Conservation (phyloP, 2,113 vertebrate species). For the Gobio gobio region DNA sequence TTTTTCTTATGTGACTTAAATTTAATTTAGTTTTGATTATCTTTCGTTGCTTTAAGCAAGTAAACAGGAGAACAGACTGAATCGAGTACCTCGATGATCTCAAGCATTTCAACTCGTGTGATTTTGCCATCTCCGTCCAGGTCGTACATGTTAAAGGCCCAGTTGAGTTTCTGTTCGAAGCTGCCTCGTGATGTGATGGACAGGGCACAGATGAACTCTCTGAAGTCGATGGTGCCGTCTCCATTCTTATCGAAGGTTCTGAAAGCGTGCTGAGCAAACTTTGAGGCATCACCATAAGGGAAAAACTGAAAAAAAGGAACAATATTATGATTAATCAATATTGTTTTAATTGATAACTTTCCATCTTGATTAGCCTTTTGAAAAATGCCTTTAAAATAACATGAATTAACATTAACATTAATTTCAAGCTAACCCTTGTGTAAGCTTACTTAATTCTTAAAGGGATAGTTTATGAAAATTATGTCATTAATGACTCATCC, state of each 20-base stretch:
- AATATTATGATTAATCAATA: not conserved
- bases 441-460: not conserved
- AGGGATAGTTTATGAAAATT: too few relatives aligned
- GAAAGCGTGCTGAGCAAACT: conserved; percentile 98
- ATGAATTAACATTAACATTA: not conserved
- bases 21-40: not conserved
- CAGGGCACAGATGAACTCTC: conserved; percentile 98
- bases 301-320: conserved; percentile 83
- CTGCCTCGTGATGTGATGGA: conserved; percentile 98
- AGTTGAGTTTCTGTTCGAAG: conserved; percentile 99
- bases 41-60: not conserved
- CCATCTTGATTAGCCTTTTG: not conserved
- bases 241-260: conserved; percentile 98
- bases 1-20: not conserved
- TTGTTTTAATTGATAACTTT: not conserved
- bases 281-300: conserved; percentile 95
- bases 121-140: conserved; percentile 98
- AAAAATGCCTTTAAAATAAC: not conserved
- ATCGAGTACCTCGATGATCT: conserved; percentile 94
- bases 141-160: conserved; percentile 99
- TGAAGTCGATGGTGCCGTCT: conserved; percentile 98
- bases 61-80: conserved; percentile 20
- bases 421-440: not conserved
- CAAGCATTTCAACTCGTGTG: conserved; percentile 97
- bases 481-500: too few relatives aligned